Base-by-base conservation (phyloP, 2,113 vertebrate species). In the Zapus hudsonius region DNA sequence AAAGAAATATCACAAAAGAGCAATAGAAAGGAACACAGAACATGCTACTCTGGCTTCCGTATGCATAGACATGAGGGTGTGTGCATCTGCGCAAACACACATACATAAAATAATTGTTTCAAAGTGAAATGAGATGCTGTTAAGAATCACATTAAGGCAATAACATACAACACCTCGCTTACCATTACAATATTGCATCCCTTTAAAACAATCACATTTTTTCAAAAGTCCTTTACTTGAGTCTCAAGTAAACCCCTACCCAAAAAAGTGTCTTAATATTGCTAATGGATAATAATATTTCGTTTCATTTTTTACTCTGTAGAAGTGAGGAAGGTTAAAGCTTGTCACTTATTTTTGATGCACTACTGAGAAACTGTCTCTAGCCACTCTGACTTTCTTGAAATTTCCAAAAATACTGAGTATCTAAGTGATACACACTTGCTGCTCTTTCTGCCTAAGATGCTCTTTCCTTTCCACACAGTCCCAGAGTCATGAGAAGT, bases 281-380 rank as follows among this genome's bases (percentile, higher is more conserved):
- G 20, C 40, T 44, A 89, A 52, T 90, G 27, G 64, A 52, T 67
- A 80, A 2, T 31, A 57, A 80, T 63, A 11, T 90, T 88, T 73
- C 87, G 33, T 89, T 64, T 72, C 82, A 42, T 83, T 55, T 92
- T 76, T 52, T 36, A 67, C 59, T 55, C 33, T 22, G 31, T 40
- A 7, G 44, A 3, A 0, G 5, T 7, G 33, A 19, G 33, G 23
- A 64, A 22, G 17, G 20, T 61, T 31, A 15, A 11, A 52, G 33
- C 87, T 69, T 9, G 92, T 87, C 40, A 27, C 74, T 80, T 40
- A 47, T 84, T 85, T 93, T 93, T 92, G 42, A 86, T 89, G 33
- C 23, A 67, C 27, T 74, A 36, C 22, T 78, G 38, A 85, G 31
- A 94, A 85, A 79, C 12, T 29, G 42, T 88, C 69, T 66, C 29